Evolutionary conservation across 2,888 invertebrate species (phyloP).

Genomic region (Panzeria rudis): DNA sequence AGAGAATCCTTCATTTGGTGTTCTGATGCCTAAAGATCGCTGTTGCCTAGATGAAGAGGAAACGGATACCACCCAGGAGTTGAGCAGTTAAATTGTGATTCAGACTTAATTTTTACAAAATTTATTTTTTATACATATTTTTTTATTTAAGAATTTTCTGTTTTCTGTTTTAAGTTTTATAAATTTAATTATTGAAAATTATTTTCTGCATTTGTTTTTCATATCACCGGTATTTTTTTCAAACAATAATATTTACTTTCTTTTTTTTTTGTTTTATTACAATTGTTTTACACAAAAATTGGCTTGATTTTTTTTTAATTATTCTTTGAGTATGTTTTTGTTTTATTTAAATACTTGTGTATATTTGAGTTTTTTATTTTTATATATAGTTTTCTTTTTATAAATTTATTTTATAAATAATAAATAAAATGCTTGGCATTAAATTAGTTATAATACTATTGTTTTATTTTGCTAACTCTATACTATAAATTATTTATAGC

Average conservation of each 20-base stretch:
- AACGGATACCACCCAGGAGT: conserved; percentile 64
- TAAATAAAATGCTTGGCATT: conserved; percentile 71
- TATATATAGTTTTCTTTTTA: conserved; percentile 31
- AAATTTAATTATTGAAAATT: conserved; percentile 17
- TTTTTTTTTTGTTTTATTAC: not conserved
- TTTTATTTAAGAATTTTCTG: conserved; percentile 1
- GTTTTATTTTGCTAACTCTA: conserved; percentile 26
- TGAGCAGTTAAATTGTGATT: conserved; percentile 60
- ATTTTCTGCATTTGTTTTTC: not conserved
- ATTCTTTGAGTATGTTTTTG: conserved; percentile 34
- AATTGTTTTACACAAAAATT: conserved; percentile 33
- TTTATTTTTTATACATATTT: conserved; percentile 35
- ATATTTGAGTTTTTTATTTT: conserved; percentile 39
- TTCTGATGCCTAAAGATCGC: conserved; percentile 74
- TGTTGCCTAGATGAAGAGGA: conserved; percentile 73
- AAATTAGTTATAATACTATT: conserved; percentile 65
- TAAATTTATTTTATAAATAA: conserved; percentile 57
- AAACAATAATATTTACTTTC: not conserved
- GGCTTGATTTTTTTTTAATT: not conserved
- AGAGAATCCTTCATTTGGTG: conserved; percentile 80
- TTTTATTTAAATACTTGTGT: conserved; percentile 41
- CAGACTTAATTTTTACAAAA: conserved; percentile 2
- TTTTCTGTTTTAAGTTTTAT: conserved; percentile 20
- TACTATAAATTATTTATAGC: conserved; percentile 42
- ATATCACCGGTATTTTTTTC: conserved; percentile 30